Evolutionary conservation across 2,113 vertebrate genomes (phyloP).

Genomic region (Passer montanus): DNA sequence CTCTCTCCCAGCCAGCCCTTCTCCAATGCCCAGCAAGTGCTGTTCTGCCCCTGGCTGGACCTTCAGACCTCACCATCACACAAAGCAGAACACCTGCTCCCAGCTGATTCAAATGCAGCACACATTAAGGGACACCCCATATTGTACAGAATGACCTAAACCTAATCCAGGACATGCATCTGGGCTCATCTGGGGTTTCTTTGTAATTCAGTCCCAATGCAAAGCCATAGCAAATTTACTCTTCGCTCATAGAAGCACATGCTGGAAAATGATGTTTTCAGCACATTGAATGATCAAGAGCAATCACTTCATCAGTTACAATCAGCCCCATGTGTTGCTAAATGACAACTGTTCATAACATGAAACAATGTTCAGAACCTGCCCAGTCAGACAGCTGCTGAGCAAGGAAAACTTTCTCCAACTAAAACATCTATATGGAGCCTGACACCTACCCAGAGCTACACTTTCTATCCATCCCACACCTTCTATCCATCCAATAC

Average conservation of each 20-base stretch:
- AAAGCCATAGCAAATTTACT: background rate
- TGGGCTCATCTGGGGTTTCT: background rate
- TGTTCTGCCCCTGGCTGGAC: background rate
- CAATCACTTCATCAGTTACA: background rate
- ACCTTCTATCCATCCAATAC: background rate
- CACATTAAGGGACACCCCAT: background rate
- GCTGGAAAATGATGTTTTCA: background rate
- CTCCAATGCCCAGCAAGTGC: background rate
- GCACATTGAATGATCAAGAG: background rate
- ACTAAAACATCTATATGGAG: background rate
- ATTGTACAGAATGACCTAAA: background rate
- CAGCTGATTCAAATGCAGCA: background rate
- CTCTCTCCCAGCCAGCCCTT: background rate
- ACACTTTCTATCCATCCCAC: rapidly evolving
- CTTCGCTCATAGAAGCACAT: background rate
- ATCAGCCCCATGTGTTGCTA: background rate
- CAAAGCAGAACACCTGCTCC: background rate
- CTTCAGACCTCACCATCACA: background rate
- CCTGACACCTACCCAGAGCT: background rate
- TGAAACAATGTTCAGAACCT: background rate
- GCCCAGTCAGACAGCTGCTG: background rate
- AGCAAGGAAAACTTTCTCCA: background rate
- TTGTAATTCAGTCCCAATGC: background rate
- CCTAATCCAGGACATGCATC: background rate
- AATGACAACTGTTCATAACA: background rate